Evolutionary conservation across 2,797 vertebrate species (phyloP).

Genomic region (Neoniphon sammara): DNA sequence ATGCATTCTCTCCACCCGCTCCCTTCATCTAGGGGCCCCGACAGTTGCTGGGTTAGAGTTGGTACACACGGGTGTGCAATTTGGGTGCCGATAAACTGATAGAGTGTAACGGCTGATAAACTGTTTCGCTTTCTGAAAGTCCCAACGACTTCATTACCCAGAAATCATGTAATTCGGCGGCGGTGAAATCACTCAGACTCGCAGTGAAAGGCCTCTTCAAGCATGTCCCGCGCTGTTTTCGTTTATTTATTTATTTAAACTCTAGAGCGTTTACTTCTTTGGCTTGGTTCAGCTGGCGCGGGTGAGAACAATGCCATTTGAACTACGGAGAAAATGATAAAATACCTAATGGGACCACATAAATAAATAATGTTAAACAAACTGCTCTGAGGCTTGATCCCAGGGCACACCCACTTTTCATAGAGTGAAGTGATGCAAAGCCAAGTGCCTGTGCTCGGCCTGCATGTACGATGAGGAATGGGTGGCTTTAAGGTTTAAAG

Average conservation of each 20-base stretch:
- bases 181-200: not conserved
- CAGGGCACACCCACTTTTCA: too few relatives aligned
- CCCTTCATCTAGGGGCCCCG: slow-evolving; percentile 32
- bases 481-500: not conserved
- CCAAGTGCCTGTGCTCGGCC: too few relatives aligned
- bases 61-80: not conserved
- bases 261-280: not conserved
- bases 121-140: slow-evolving; percentile 1
- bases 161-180: not conserved
- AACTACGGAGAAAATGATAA: too few relatives aligned
- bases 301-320: not conserved
- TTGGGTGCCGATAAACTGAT: not conserved
- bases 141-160: not conserved
- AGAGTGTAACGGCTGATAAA: too few relatives aligned
- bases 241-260: too few relatives aligned
- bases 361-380: too few relatives aligned
- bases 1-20: slow-evolving; percentile 45
- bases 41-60: slow-evolving; percentile 18
- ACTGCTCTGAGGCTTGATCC: too few relatives aligned
- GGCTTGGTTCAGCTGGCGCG: not conserved
- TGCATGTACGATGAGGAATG: too few relatives aligned
- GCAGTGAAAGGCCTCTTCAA: too few relatives aligned
- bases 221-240: not conserved
- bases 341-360: too few relatives aligned
- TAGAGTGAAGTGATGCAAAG: too few relatives aligned